Conservation (phyloP, 2,113 vertebrate species). For the Cairina moschata region DNA sequence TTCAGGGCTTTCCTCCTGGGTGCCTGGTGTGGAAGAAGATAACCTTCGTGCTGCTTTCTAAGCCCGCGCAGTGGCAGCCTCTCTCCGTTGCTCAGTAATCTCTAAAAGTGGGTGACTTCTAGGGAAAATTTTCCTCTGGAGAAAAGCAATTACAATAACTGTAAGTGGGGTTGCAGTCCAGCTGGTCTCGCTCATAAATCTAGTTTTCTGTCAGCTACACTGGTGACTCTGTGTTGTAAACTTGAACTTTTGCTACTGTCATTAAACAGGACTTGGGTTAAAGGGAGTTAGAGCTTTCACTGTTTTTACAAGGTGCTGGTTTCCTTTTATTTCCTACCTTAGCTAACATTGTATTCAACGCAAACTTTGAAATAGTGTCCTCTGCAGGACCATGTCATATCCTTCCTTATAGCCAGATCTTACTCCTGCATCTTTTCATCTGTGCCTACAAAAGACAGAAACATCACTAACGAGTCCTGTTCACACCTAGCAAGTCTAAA, state of each 20-base stretch:
- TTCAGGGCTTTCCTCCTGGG: background rate
- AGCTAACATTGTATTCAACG: background rate
- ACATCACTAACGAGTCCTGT: background rate
- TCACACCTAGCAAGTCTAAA: background rate
- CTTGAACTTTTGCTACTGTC: background rate
- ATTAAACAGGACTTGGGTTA: background rate
- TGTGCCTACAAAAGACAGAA: background rate
- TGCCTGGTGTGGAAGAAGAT: background rate
- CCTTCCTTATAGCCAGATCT: background rate
- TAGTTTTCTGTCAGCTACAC: background rate
- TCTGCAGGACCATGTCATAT: background rate
- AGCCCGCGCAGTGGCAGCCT: background rate
- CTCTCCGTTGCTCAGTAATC: background rate
- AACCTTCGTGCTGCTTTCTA: background rate
- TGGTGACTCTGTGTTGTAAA: background rate
- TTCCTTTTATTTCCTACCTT: background rate
- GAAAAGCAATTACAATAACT: constrained; percentile 3
- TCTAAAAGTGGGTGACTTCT: background rate
- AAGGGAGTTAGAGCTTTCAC: background rate
- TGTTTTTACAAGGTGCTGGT: background rate
- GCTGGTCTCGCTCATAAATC: constrained; percentile 6
- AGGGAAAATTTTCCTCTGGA: background rate
- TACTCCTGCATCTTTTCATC: background rate
- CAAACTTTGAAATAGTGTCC: constrained; percentile 5
- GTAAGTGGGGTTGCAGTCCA: background rate